Evolutionary conservation across 2,797 vertebrate genomes (phyloP), one percentile per base, ranked within the genome.

Genomic region (Limnodromus scolopaceus): DNA sequence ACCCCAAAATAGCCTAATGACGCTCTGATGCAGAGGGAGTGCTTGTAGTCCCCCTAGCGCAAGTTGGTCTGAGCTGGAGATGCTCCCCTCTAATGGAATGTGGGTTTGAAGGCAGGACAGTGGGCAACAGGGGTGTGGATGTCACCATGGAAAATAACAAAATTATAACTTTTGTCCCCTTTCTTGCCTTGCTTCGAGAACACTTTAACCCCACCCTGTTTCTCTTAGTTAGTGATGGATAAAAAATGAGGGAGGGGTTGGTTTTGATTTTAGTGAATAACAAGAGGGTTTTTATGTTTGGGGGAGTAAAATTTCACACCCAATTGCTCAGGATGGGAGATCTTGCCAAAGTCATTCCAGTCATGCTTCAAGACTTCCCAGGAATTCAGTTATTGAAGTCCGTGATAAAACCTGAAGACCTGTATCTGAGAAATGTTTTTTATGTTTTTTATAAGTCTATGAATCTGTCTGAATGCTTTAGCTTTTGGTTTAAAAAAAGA

Each of bases 271-370:
- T 64, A 69, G 64, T 92, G 46, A 65, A 38, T 55, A 71, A 28
- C 10, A 6, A 6, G 38, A 58, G 9, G 5, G 16, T 12, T 71
- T 63, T 79, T 63, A 34, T 69, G 36, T 92, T 75, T 69, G 54
- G 88, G 41, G 76, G 75, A 93, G 72, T 84, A 49, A 91, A 93
- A 87, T 84, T 79, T 90, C 38, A 70, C 32, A 13, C 32, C 28
- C 11, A 5, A 0, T 84, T 89, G 58, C 72, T 88, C 82, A 75
- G 65, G 25, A 30, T 81, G 39, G 84, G 57, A 89, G 34, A 72
- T 58, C 65, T 70, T 84, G 79, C 92, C 72, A 79, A 78, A 90
- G 46, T 69, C 34, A 7, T 94, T 93, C 54, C 5, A 3, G 49
- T 91, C 46, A 58, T 66, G 39, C 85, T 82, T 90, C 74, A 89